Percentiles rank a stretch among this genome's conserved stretches.
phyloP scores from a whole-genome alignment of 30 jellyfish, hydroid and myxozoan genomes.

The Catostylus mosaicus region DNA sequence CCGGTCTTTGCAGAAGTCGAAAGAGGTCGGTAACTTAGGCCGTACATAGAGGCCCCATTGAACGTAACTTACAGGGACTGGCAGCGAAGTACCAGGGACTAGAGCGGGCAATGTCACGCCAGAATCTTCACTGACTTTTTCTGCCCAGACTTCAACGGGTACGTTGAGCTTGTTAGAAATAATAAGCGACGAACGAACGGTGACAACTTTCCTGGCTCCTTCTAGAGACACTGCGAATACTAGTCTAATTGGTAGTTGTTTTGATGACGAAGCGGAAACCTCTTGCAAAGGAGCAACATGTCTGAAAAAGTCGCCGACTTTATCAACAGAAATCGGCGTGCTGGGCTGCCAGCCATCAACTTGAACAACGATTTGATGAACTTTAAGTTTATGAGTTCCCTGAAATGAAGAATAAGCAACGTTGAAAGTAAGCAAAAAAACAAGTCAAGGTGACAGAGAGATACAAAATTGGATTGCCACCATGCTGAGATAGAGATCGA shows the following conservation, averaged over 20 bases:
- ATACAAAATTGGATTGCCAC: too few relatives aligned
- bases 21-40: constrained; percentile 57
- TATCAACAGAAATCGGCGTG: constrained; percentile 93
- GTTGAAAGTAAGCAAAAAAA: too few relatives aligned
- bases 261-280: constrained; percentile 7
- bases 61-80: constrained; percentile 82
- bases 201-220: constrained; percentile 94
- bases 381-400: constrained; percentile 89
- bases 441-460: too few relatives aligned
- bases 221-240: constrained; percentile 84
- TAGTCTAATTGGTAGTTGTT: constrained; percentile 35
- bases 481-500: too few relatives aligned
- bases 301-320: constrained; percentile 94
- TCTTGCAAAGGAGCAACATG: constrained; percentile 70
- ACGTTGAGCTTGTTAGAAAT: constrained; percentile 66
- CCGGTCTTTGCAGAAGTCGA: constrained; percentile 71
- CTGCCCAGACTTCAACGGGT: constrained; percentile 89
- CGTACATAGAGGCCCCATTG: constrained; percentile 75
- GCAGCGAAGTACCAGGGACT: constrained; percentile 64
- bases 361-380: constrained; percentile 90
- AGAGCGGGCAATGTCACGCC: constrained; percentile 56
- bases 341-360: constrained; percentile 91
- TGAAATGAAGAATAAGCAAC: constrained; percentile 32
- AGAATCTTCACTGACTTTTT: constrained; percentile 30
- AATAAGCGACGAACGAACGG: constrained; percentile 89